Base-by-base conservation (phyloP, 2,113 vertebrate genomes). In the Spea bombifrons region DNA sequence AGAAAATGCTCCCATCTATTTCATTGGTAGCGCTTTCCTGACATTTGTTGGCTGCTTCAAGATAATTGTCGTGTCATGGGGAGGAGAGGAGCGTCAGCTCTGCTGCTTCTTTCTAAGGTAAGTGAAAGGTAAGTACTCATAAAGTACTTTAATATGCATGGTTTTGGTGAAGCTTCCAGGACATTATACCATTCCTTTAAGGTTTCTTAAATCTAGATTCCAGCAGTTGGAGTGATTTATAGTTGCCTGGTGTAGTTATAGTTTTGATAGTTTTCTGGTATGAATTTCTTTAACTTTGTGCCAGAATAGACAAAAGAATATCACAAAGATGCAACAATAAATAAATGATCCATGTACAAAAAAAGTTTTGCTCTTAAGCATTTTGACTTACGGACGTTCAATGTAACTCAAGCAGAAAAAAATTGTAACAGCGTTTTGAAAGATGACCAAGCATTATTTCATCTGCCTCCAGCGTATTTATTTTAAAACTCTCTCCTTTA, bases 151-250 rank as follows among this genome's bases (percentile, higher is more conserved):
- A n/a, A n/a, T n/a, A n/a, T n/a, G n/a, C n/a, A n/a, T n/a, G n/a
- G n/a, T n/a, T n/a, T n/a, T n/a, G n/a, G n/a, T n/a, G n/a, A n/a
- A n/a, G n/a, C n/a, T n/a, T n/a, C n/a, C n/a, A n/a, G n/a, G n/a
- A n/a, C n/a, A n/a, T n/a, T n/a, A n/a, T n/a, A n/a, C n/a, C n/a
- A n/a, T n/a, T n/a, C n/a, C n/a, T n/a, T n/a, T n/a, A 78, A 78
- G 76, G 76, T 78, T 68, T 72, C 48, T 30, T 30, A 17, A 71
- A 78, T n/a, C 63, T 55, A 72, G 48, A 72, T 69, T 72, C 63
- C 69, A 66, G 59, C 69, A 17, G 69, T 69, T 66, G 69, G 52
- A 49, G 48, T 72, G 76, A 78, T 78, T 61, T 44, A 66, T 71
- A 66, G 69, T 15, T 43, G 63, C 69, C 76, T 78, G 69, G 66